A percentile compares a stretch with the other conserved stretches of the same genome.
These are phyloP conservation scores for Pseudococcus longispinus DNA, from an alignment of 2,888 invertebrate species.

Conservation along the genomic window DNA sequence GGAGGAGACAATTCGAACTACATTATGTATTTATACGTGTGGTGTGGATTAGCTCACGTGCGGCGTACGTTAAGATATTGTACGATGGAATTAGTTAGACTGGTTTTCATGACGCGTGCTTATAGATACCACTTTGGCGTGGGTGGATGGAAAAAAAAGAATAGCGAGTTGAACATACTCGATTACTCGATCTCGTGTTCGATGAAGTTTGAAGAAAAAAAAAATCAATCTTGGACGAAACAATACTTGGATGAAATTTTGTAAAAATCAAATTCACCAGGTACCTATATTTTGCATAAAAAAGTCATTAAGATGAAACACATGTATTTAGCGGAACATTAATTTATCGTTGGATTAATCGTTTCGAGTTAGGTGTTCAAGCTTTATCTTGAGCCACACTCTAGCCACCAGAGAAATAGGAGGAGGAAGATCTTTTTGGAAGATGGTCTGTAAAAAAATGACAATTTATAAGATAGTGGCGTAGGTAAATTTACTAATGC, in stretches of 20 bases:
- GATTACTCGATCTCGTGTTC: background rate
- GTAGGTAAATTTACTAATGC: background rate
- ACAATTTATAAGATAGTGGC: background rate
- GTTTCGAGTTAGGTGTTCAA: background rate
- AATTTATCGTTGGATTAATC: background rate
- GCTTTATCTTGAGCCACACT: background rate
- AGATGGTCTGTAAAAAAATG: background rate
- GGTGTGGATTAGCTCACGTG: background rate
- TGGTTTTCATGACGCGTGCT: slow-evolving; percentile 5
- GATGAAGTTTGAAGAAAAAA: background rate
- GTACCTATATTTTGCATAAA: background rate
- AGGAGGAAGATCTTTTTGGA: background rate
- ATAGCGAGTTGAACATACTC: background rate
- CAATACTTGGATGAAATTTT: background rate
- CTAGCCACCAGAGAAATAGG: background rate
- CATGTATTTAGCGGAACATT: background rate
- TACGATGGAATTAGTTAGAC: background rate
- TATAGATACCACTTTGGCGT: background rate
- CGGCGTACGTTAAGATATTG: background rate
- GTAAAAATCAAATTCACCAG: background rate
- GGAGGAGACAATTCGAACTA: background rate
- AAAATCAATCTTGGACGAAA: background rate
- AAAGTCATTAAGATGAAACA: background rate
- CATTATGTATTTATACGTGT: background rate
- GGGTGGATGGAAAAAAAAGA: background rate